phyloP scores from a whole-genome alignment of 2,113 vertebrate species.

The Prolemur simus region DNA sequence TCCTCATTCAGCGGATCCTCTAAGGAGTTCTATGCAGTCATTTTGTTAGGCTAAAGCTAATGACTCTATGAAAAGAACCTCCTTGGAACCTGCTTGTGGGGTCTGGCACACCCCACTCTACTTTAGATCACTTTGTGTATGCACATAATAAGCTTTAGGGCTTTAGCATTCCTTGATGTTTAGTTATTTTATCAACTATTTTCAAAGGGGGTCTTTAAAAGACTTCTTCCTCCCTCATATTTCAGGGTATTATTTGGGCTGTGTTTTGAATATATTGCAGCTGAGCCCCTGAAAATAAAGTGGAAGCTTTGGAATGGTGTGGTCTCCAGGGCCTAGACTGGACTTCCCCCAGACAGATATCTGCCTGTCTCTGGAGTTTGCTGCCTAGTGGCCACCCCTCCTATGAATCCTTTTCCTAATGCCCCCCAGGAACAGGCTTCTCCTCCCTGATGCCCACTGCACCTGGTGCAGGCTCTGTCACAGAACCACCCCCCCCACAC shows the following conservation, averaged over 20 bases:
- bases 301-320: background rate
- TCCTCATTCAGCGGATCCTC: background rate
- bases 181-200: slow-evolving; percentile 64
- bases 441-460: background rate
- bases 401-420: background rate
- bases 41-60: slow-evolving; percentile 28
- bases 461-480: background rate
- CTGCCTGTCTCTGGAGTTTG: background rate
- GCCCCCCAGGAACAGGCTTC: background rate
- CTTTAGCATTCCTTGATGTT: slow-evolving; percentile 51
- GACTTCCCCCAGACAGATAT: background rate
- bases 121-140: slow-evolving; percentile 48
- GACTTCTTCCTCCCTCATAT: background rate
- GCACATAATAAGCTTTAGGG: slow-evolving; percentile 28
- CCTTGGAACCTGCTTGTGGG: slow-evolving; percentile 34
- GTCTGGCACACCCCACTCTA: slow-evolving; percentile 32
- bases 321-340: background rate
- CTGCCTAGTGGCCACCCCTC: background rate
- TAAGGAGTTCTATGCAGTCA: background rate
- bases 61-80: slow-evolving; percentile 37
- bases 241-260: slow-evolving; percentile 58
- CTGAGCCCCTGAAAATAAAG: slow-evolving; percentile 40
- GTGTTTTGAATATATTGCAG: slow-evolving; percentile 52
- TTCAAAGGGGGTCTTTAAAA: slow-evolving; percentile 58
- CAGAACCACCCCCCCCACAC: no score